phyloP scores from a whole-genome alignment of 2,113 vertebrate genomes.

The Jaculus jaculus region DNA sequence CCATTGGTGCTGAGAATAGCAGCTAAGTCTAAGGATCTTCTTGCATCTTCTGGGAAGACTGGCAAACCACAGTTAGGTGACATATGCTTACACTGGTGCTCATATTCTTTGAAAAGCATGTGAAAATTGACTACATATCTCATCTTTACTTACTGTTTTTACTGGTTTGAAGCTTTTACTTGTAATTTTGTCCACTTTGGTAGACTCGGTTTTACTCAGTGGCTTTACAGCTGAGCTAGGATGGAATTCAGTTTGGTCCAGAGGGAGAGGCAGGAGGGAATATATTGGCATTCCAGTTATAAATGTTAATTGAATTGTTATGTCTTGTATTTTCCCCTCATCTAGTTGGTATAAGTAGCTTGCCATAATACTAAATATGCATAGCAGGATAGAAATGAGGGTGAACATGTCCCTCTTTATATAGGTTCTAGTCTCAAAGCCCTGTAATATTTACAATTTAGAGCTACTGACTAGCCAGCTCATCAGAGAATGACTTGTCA shows the following conservation, averaged over 20 bases:
- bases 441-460: conserved; percentile 8
- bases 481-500: conserved; percentile 67
- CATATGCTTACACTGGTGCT: neutral
- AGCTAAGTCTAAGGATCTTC: neutral
- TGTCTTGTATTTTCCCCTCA: neutral
- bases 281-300: neutral
- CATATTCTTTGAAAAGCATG: neutral
- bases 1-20: neutral
- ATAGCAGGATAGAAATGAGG: neutral
- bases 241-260: neutral
- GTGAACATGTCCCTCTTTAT: neutral
- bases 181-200: neutral
- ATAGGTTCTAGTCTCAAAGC: neutral
- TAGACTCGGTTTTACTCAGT: neutral
- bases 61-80: no score
- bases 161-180: neutral
- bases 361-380: neutral
- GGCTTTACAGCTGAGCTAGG: neutral
- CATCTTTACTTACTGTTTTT: neutral
- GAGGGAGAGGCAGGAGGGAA: no score
- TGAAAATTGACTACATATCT: neutral
- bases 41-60: neutral
- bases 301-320: neutral
- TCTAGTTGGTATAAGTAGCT: neutral
- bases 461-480: conserved; percentile 59